Evolutionary conservation across 2,797 vertebrate species (phyloP), one percentile per base, ranked within the genome.

Genomic region (Rhodeus uyekii): DNA sequence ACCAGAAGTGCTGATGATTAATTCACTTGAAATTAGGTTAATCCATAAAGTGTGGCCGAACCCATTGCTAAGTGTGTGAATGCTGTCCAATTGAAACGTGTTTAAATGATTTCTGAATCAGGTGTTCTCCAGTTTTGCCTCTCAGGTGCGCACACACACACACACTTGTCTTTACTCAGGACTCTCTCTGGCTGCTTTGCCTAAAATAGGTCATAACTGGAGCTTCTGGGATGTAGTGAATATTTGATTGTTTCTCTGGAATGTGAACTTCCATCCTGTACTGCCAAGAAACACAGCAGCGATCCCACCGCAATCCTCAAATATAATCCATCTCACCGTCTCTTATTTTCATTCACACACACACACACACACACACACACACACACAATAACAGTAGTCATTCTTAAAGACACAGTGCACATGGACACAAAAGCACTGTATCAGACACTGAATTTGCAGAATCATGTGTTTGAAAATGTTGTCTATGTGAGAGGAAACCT

Each of bases 141-240:
- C 34, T 61, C 73, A 65, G 69, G 46, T 79, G 22, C 61, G 10
- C 10, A 2, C 63, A 27, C 68, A 50, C 42, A 68, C 76, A 42
- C 53, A 53, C 34, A 42, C 61, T 61, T 48, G 61, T 24, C 58
- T 73, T 64, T 79, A 58, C 58, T 16, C 67, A 27, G 64, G 13
- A 73, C n/a, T 80, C 32, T 84, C 80, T 79, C 50, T 85, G 72
- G 48, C 27, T 58, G 36, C 67, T 90, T 92, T 95, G 88, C 90
- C 93, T 91, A 93, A 94, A 95, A 94, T 91, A 93, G 92, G 92
- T 87, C 87, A 88, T 86, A 92, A 84, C 83, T 84, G 87, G 74
- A 86, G 83, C 83, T 83, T 77, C 78, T 82, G 81, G 80, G 85
- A 86, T 83, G 87, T 79, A 83, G 87, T 88, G 83, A 86, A 86